These are phyloP conservation scores for Spicauda simplicius DNA, from an alignment of 2,888 invertebrate genomes.

Conservation along the genomic window DNA sequence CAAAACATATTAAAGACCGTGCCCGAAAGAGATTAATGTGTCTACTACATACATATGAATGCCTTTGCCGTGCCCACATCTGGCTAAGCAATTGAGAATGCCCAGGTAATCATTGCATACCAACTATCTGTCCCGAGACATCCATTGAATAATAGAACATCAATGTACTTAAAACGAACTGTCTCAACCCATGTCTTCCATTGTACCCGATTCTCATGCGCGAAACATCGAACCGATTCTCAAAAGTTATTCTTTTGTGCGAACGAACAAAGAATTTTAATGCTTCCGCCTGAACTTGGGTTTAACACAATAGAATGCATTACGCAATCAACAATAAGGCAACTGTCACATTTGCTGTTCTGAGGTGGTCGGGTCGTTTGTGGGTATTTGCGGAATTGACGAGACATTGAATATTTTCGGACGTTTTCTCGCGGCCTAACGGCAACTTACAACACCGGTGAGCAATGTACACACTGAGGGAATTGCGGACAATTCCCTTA, in stretches of 20 bases:
- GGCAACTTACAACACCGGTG: background rate
- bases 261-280: slow-evolving; percentile 80
- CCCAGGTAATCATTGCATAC: slow-evolving; percentile 40
- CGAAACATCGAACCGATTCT: slow-evolving; percentile 69
- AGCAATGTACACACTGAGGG: too few species aligned
- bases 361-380: slow-evolving; percentile 18
- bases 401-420: background rate
- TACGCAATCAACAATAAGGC: slow-evolving; percentile 58
- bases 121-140: slow-evolving; percentile 15
- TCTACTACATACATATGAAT: too few species aligned
- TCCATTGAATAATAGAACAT: slow-evolving; percentile 23
- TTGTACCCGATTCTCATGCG: slow-evolving; percentile 77
- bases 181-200: slow-evolving; percentile 44
- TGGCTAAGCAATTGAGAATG: background rate
- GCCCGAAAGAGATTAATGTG: too few species aligned
- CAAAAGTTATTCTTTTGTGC: slow-evolving; percentile 82
- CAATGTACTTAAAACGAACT: slow-evolving; percentile 27
- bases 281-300: slow-evolving; percentile 79
- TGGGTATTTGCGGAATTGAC: background rate
- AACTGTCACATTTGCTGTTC: slow-evolving; percentile 51
- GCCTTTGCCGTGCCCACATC: background rate
- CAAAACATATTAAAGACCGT: too few species aligned
- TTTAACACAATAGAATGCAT: slow-evolving; percentile 69
- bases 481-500: too few species aligned
- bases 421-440: background rate